phyloP scores from a whole-genome alignment of 2,113 vertebrate genomes.

The Uropsilus gracilis region DNA sequence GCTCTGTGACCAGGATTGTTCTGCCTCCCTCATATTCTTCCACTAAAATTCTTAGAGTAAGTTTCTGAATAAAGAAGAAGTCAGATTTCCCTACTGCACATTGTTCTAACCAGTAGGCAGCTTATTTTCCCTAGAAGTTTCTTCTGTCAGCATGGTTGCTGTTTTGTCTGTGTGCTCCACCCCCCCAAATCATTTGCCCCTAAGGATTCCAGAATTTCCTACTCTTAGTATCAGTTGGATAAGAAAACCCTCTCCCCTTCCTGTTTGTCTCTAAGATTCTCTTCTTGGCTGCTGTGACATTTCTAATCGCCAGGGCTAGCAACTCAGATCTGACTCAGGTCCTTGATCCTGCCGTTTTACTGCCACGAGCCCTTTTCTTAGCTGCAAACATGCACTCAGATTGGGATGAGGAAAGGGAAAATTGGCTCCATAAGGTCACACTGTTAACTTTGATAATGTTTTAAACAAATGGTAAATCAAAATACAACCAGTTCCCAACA shows the following conservation, averaged over 20 bases:
- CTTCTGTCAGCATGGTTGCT: neutral
- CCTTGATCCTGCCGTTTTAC: neutral
- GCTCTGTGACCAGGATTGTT: neutral
- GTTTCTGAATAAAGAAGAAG: conserved; percentile 16
- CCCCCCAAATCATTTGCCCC: neutral
- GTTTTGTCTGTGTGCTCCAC: neutral
- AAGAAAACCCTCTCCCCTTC: neutral
- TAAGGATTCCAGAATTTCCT: neutral
- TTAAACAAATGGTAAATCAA: neutral
- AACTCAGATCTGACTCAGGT: neutral
- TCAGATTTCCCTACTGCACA: neutral
- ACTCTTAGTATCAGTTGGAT: neutral
- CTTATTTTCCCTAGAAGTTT: conserved; percentile 9
- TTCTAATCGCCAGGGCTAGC: neutral
- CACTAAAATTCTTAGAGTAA: neutral
- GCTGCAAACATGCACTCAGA: neutral
- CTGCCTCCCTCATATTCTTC: neutral
- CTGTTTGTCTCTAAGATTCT: neutral
- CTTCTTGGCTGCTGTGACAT: neutral
- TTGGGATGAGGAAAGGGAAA: neutral
- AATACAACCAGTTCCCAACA: neutral
- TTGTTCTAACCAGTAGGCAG: neutral
- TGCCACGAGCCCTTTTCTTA: neutral
- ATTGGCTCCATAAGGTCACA: neutral
- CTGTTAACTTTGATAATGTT: conserved; percentile 6